Conservation (phyloP, 1,140 invertebrate species). For the Latrodectus geometricus region DNA sequence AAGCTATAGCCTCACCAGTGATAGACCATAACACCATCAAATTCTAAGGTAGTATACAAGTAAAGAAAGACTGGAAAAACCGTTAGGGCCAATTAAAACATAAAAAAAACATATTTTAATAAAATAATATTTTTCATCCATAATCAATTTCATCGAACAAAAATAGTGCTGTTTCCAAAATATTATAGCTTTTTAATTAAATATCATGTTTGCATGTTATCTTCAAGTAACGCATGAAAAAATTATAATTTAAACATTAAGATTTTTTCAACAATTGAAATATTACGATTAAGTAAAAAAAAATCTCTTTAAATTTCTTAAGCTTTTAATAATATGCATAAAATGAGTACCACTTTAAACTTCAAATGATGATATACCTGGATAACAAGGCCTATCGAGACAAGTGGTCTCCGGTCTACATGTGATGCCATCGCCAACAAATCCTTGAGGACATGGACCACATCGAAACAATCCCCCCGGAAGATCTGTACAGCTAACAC, state of each 20-base stretch:
- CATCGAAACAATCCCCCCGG: slow-evolving; percentile 75
- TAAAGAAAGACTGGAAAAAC: too few relatives aligned
- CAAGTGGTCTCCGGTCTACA: slow-evolving; percentile 80
- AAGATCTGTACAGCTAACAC: slow-evolving; percentile 83
- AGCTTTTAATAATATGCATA: neutral
- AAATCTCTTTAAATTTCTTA: neutral
- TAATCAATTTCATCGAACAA: too few relatives aligned
- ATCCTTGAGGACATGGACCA: slow-evolving; percentile 80
- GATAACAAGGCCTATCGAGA: slow-evolving; percentile 81
- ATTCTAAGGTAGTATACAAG: too few relatives aligned
- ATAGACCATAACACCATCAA: too few relatives aligned
- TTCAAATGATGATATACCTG: slow-evolving; percentile 71
- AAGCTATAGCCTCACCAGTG: too few relatives aligned
- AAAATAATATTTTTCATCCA: too few relatives aligned
- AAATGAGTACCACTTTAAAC: slow-evolving; percentile 31
- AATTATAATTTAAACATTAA: neutral
- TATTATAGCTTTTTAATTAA: too few relatives aligned
- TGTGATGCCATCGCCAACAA: slow-evolving; percentile 80
- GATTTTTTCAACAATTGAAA: neutral
- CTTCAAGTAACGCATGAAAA: neutral
- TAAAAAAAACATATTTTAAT: too few relatives aligned
- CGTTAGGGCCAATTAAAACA: too few relatives aligned
- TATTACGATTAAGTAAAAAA: neutral
- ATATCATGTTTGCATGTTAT: neutral
- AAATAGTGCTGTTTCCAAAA: too few relatives aligned